Conservation (phyloP, 2,888 invertebrate species). For the Eristalis arbustorum region DNA sequence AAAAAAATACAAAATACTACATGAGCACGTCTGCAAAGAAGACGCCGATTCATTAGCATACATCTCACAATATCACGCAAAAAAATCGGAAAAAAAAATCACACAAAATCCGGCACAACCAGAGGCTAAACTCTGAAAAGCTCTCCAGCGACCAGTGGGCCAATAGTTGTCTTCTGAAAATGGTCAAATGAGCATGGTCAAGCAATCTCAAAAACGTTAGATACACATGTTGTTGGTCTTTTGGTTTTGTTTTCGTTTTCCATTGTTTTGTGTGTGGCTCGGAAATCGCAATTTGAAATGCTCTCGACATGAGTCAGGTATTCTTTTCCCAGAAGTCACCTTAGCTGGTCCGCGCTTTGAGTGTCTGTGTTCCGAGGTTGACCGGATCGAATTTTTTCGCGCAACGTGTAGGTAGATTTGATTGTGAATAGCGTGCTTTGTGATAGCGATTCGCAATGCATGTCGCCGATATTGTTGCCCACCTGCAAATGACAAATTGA, state of each 20-base stretch:
- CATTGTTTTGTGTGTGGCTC: not conserved
- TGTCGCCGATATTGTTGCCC: slow-evolving; percentile 1
- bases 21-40: not conserved
- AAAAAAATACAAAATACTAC: not conserved
- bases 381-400: slow-evolving; percentile 28
- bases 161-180: slow-evolving; percentile 14
- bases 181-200: slow-evolving; percentile 20
- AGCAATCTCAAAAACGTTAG: slow-evolving; percentile 7
- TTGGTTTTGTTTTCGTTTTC: not conserved
- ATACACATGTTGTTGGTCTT: not conserved
- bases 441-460: slow-evolving; percentile 21
- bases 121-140: slow-evolving; percentile 17
- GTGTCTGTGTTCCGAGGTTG: slow-evolving; percentile 51
- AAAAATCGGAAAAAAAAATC: slow-evolving; percentile 2
- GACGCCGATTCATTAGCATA: slow-evolving; percentile 49
- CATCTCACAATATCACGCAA: not conserved
- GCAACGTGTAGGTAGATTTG: slow-evolving; percentile 23
- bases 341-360: not conserved
- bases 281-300: slow-evolving; percentile 9
- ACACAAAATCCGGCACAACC: slow-evolving; percentile 52
- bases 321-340: slow-evolving; percentile 8
- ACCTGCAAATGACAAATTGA: slow-evolving; percentile 43
- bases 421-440: slow-evolving; percentile 24
- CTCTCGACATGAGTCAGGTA: slow-evolving; percentile 34
- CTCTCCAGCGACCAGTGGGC: slow-evolving; percentile 16